Evolutionary conservation across 2,888 invertebrate species (phyloP), one percentile per base, ranked within the genome.

Genomic region (Xanthorhoe spadicearia): DNA sequence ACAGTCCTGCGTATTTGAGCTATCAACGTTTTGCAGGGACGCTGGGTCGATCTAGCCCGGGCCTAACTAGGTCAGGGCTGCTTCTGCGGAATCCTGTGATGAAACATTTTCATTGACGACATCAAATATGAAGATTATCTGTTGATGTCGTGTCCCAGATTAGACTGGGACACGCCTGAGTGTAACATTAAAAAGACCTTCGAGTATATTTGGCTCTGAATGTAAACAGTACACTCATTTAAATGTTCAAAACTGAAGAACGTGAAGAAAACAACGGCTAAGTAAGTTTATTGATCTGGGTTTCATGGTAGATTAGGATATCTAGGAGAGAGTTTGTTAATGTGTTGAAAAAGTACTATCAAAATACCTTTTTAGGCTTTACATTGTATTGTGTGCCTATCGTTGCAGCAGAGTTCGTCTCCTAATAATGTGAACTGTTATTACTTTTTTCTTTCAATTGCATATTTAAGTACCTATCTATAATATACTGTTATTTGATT

Each of bases 31-130:
- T 54, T 53, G 63, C 64, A 51, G 69, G 72, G 71, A 63, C 68
- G 62, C 68, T 75, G 58, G 67, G 73, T 69, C 72, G 64, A 69
- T 63, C 70, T 66, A 64, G 68, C 60, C 72, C 67, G 68, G 69
- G 61, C 51, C 55, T 73, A 79, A 79, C 74, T 80, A 79, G 81
- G 81, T 81, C 81, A 78, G 68, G 80, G 77, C 77, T 77, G 73
- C 73, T 70, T 67, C 68, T 74, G 72, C 75, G 77, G 69, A 69
- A 75, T 78, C 76, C 80, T 73, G 75, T 69, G 60, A 38, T 51
- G 57, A 57, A 49, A 59, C 43, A 28, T 53, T 55, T 50, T 65
- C 38, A 65, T 38, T 54, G 48, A 7, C 51, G 46, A 17, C 49
- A 53, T 48, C 52, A 53, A 19, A 57, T 53, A 65, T 38, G 23